Evolutionary conservation across 2,113 vertebrate genomes (phyloP), one percentile per base, ranked within the genome.

Genomic region (Sceloporus undulatus): DNA sequence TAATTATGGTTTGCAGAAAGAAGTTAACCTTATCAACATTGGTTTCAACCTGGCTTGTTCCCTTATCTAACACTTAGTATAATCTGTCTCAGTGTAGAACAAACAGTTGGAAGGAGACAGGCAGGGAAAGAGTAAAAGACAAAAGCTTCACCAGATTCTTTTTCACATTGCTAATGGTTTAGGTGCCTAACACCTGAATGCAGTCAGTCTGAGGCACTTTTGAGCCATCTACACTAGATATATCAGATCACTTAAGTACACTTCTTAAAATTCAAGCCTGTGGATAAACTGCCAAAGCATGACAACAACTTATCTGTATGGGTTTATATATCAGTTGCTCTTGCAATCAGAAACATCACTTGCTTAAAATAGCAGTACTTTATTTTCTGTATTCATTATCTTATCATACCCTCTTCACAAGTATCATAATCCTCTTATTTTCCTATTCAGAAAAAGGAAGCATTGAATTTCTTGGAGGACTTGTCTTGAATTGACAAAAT

Each of bases 311-410:
- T 62, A 65, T 81, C 62, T 81, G 19, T 38, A 19, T 38, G 52
- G 89, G 80, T 4, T 87, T n/a, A 89, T 86, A 85, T 0, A 10
- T 86, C 85, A 93, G 65, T 27, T 94, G 54, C 92, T 94, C 84
- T 25, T 76, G 48, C 48, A 90, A 91, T 18, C 75, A 89, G 27
- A 73, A 93, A 68, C 38, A 21, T 65, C 77, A 90, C 71, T 71
- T 90, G 90, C n/a, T 76, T 2, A 62, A 80, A 81, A 40, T 18
- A 84, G 85, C 79, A 89, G 71, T 34, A 82, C 90, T 56, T 59
- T 85, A 74, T 56, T 91, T 34, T 62, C 85, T 82, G 52, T 90
- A 52, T 14, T 85, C 83, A 48, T 29, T n/a, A 52, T 40, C 29
- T 87, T 89, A 94, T 84, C 79, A 87, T 38, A 89, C 25, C 34